phyloP scores from a whole-genome alignment of 92 coral and sea anemone species.

The Epizoanthus rinbou region DNA sequence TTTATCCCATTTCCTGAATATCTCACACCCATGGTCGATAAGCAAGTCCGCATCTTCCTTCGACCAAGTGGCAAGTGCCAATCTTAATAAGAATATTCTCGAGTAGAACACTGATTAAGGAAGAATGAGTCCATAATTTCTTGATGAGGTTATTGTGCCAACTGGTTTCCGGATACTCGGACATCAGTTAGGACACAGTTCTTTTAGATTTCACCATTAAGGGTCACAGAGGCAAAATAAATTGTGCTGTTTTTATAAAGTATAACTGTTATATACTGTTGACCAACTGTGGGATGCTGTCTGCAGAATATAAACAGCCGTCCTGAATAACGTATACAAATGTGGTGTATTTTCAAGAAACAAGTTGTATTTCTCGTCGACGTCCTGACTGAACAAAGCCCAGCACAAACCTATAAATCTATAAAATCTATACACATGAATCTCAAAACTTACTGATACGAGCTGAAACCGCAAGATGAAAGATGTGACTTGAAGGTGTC shows the following conservation, averaged over 20 bases:
- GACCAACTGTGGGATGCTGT: background rate
- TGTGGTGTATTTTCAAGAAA: no score
- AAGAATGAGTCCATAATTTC: background rate
- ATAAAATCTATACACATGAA: no score
- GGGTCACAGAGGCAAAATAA: background rate
- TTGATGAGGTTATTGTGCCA: background rate
- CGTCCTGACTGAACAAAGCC: background rate
- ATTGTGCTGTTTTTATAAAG: background rate
- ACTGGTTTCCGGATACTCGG: no score
- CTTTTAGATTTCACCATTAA: background rate
- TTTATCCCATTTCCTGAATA: conserved; percentile 37
- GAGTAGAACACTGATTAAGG: no score
- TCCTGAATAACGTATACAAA: no score
- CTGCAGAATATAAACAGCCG: background rate
- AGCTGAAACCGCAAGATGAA: background rate
- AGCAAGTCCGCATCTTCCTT: background rate
- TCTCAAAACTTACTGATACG: background rate
- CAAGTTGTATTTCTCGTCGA: no score
- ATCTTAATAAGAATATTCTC: background rate
- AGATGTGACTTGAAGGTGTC: conserved; percentile 3
- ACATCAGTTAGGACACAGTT: background rate
- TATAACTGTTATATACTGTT: background rate
- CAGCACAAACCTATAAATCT: background rate
- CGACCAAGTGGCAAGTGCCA: background rate
- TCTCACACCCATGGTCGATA: conserved; percentile 7